Percentiles rank a stretch among this genome's conserved stretches.
Conservation (phyloP, 1,140 invertebrate species). For the Drosophila obscura region DNA sequence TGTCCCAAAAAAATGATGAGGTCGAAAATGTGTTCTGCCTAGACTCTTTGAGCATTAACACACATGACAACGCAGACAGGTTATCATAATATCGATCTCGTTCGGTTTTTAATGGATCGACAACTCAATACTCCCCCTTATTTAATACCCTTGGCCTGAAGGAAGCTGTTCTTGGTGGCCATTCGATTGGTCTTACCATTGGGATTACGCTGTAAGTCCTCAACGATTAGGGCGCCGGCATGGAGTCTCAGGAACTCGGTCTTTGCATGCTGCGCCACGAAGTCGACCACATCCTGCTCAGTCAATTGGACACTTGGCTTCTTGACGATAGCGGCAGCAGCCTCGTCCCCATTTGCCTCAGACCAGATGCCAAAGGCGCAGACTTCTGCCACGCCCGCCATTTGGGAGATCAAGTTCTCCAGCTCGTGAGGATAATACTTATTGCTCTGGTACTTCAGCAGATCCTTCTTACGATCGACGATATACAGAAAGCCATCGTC, state of each 20-base stretch:
- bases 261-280: constrained; percentile 24
- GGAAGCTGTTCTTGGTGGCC: constrained; percentile 21
- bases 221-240: constrained; percentile 80
- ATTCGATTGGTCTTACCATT: constrained; percentile 83
- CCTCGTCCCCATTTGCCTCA: constrained; percentile 24
- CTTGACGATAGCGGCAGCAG: constrained; percentile 43
- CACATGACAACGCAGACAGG: too few species aligned
- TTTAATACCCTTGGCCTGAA: background rate
- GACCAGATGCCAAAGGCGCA: constrained; percentile 54
- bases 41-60: too few species aligned
- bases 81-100: too few species aligned
- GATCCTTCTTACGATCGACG: constrained; percentile 87
- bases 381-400: constrained; percentile 34
- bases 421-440: constrained; percentile 60
- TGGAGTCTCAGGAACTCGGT: constrained; percentile 55
- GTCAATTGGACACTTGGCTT: constrained; percentile 7
- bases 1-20: too few species aligned
- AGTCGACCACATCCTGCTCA: constrained; percentile 43
- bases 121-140: too few species aligned
- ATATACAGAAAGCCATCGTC: constrained; percentile 84
- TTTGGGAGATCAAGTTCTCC: constrained; percentile 34
- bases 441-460: constrained; percentile 76
- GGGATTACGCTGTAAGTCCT: constrained; percentile 84
- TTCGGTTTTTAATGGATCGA: too few species aligned
- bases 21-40: too few species aligned